Percentiles rank a stretch among this genome's conserved stretches.
phyloP scores from a whole-genome alignment of 2,797 vertebrate species.

The Rhinogobio ventralis region DNA sequence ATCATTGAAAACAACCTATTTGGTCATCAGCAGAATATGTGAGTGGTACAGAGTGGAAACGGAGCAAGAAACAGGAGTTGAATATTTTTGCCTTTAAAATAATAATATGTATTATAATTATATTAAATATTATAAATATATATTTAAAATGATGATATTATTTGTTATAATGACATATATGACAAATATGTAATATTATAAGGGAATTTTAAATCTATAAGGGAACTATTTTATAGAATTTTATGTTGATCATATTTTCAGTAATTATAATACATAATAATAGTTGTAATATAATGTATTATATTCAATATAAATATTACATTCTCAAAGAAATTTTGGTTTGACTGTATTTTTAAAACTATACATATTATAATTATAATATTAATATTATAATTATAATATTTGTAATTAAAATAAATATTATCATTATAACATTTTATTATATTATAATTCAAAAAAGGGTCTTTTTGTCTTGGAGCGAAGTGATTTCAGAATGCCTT shows the following conservation, averaged over 20 bases:
- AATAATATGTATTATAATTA: not conserved
- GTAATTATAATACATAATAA: not conserved
- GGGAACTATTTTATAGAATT: not conserved
- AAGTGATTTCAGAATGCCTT: not conserved
- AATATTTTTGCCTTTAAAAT: not conserved
- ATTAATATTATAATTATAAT: not conserved
- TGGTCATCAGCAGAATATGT: conserved; percentile 12
- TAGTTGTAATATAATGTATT: not conserved
- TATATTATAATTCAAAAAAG: not conserved
- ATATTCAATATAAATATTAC: not conserved
- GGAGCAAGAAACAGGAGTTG: not conserved
- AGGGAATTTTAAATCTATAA: no score
- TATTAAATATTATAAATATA: not conserved
- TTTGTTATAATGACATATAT: not conserved
- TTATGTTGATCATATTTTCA: not conserved
- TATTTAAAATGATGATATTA: no score
- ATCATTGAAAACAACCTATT: conserved; percentile 51
- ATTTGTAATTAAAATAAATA: not conserved
- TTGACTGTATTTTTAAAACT: not conserved
- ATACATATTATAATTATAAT: not conserved
- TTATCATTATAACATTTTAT: not conserved
- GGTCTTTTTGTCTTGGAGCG: not conserved
- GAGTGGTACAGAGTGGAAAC: not conserved
- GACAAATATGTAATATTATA: not conserved
- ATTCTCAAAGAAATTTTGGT: no score